phyloP scores from a whole-genome alignment of 2,113 vertebrate genomes.

The Passer montanus region DNA sequence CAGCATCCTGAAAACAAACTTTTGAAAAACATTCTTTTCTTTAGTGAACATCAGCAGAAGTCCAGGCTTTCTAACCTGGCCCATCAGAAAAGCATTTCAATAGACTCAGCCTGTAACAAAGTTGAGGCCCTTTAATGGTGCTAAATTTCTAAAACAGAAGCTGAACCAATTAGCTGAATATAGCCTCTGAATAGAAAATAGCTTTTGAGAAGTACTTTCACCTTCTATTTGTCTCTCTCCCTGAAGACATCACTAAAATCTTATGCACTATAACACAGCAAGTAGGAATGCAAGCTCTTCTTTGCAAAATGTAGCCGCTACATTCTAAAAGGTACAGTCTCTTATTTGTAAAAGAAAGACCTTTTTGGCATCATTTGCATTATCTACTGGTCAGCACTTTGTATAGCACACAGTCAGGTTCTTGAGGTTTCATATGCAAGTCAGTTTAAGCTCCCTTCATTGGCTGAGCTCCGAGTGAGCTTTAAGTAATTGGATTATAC shows the following conservation, averaged over 20 bases:
- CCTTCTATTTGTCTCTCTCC: neutral
- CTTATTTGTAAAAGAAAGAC: neutral
- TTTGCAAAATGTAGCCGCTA: neutral
- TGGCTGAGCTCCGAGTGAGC: neutral
- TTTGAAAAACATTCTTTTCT: neutral
- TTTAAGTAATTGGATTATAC: neutral
- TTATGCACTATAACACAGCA: neutral
- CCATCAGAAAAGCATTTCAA: neutral
- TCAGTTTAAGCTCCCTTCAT: neutral
- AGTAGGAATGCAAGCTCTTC: neutral
- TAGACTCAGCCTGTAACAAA: neutral
- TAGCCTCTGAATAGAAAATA: neutral
- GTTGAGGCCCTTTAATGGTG: neutral
- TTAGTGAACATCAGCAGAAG: neutral
- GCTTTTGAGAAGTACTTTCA: neutral
- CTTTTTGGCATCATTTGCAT: neutral
- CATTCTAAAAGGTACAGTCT: neutral
- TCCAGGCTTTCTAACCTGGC: neutral
- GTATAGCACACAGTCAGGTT: neutral
- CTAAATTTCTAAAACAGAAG: neutral
- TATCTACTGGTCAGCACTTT: neutral
- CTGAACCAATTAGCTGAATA: neutral
- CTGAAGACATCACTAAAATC: neutral
- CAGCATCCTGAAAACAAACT: neutral
- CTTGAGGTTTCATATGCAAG: neutral